Conservation (phyloP, 1,140 invertebrate species). For the Rhynchophorus ferrugineus region DNA sequence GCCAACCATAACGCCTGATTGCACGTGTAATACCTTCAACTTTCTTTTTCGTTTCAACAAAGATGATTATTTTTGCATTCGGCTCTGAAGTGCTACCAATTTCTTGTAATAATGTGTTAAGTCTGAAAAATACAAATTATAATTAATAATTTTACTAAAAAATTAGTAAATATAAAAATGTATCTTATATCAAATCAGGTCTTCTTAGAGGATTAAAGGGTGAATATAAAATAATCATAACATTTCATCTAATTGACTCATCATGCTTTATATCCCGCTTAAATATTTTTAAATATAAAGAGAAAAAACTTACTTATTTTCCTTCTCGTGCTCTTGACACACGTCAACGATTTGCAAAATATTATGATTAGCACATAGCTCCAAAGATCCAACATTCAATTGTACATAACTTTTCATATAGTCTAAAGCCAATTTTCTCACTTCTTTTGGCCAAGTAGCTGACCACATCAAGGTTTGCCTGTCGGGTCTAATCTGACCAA, state of each 20-base stretch:
- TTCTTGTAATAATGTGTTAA: slow-evolving; percentile 78
- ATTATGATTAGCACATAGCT: slow-evolving; percentile 94
- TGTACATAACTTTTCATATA: slow-evolving; percentile 92
- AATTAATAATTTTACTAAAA: too few relatives aligned
- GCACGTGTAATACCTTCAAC: slow-evolving; percentile 87
- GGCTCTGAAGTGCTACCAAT: slow-evolving; percentile 77
- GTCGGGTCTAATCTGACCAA: slow-evolving; percentile 90
- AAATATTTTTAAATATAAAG: neutral
- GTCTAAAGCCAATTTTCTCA: slow-evolving; percentile 87
- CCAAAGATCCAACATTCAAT: slow-evolving; percentile 92
- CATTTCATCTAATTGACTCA: slow-evolving; percentile 34
- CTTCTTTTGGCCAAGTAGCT: slow-evolving; percentile 97
- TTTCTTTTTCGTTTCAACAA: slow-evolving; percentile 94
- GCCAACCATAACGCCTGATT: slow-evolving; percentile 85
- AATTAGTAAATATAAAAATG: too few relatives aligned
- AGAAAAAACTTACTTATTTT: slow-evolving; percentile 53
- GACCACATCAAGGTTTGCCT: slow-evolving; percentile 97
- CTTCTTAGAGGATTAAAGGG: slow-evolving; percentile 57
- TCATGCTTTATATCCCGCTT: slow-evolving; percentile 17
- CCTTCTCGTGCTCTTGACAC: slow-evolving; percentile 86
- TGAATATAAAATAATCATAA: slow-evolving; percentile 58
- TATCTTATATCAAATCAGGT: slow-evolving; percentile 44
- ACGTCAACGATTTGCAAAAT: slow-evolving; percentile 96
- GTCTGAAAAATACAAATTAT: too few relatives aligned
- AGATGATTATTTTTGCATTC: slow-evolving; percentile 89